Base-by-base conservation (phyloP, 2,113 vertebrate species). In the Pavo muticus region DNA sequence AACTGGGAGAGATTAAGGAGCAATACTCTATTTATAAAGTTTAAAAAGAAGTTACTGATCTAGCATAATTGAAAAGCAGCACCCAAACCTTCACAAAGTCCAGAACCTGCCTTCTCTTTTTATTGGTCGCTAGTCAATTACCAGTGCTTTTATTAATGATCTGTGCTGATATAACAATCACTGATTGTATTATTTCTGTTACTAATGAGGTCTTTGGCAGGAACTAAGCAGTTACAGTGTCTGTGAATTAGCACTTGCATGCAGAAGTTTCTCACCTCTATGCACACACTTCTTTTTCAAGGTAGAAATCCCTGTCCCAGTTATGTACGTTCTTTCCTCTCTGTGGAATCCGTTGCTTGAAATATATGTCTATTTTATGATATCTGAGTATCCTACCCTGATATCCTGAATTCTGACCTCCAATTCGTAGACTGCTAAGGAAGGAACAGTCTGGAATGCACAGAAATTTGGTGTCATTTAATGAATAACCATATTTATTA, bases 1-100 rank as follows among this genome's bases (percentile, higher is more conserved):
- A 96, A 89, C 80, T 73, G 86, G 63, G 63, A 94, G 67, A 94
- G 79, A 84, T 95, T 96, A 95, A 69, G 65, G 12, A 93, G 84
- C 47, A 89, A 20, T 80, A 68, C 69, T 39, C 37, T 72, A 48
- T 56, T 63, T 63, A 83, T 78, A 77, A 90, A 90, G 78, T 73
- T 54, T 84, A 85, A 81, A 91, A 97, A 50, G 20, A 63, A 81
- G 65, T 83, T 69, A 23, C 25, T 91, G 35, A 50, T 84, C 32
- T 78, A 61, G 47, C 8, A 64, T 75, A 88, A 75, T n/a, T 4
- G 85, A 91, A 94, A 83, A 64, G 67, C n/a, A 13, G 12, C 70
- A 47, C 40, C 39, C 68, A 14, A 11, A 82, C 24, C 24, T 50
- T 21, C 16, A 47, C 29, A 50, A 85, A 94, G 65, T 75, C 17